Conservation (phyloP, 2,113 vertebrate genomes). For the Austrofundulus limnaeus region DNA sequence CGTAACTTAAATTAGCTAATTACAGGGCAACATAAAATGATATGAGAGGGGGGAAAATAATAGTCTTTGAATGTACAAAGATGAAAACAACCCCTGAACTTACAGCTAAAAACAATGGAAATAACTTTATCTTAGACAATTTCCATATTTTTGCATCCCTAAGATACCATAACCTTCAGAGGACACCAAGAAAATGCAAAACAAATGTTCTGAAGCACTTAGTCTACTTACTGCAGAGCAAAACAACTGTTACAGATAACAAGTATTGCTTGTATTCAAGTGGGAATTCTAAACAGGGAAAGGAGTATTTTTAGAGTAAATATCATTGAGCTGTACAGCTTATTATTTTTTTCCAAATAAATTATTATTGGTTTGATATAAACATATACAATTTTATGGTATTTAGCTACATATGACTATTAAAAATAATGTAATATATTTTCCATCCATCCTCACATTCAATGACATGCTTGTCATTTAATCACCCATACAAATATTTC, state of each 20-base stretch:
- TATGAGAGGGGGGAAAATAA: neutral
- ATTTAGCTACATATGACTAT: too few relatives aligned
- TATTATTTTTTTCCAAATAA: neutral
- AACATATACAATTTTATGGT: too few relatives aligned
- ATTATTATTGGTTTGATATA: too few relatives aligned
- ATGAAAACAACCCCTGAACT: neutral
- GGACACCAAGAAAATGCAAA: neutral
- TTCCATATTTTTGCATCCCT: neutral
- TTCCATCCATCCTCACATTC: too few relatives aligned
- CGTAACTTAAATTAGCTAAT: conserved; percentile 18
- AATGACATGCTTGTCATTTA: too few relatives aligned
- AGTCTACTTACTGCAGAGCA: neutral
- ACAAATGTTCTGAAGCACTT: neutral
- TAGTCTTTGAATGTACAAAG: neutral
- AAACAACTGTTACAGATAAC: neutral
- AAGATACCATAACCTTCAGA: neutral
- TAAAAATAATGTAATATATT: too few relatives aligned
- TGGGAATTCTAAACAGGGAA: too few relatives aligned
- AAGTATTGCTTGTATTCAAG: neutral
- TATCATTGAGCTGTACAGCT: neutral
- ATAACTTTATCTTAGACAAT: too few relatives aligned
- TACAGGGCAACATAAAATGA: conserved; percentile 7
- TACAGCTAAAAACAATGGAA: neutral
- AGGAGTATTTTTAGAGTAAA: too few relatives aligned
- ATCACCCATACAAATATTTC: too few relatives aligned